Evolutionary conservation across 1,140 invertebrate genomes (phyloP).

Genomic region (Drosophila tristis): DNA sequence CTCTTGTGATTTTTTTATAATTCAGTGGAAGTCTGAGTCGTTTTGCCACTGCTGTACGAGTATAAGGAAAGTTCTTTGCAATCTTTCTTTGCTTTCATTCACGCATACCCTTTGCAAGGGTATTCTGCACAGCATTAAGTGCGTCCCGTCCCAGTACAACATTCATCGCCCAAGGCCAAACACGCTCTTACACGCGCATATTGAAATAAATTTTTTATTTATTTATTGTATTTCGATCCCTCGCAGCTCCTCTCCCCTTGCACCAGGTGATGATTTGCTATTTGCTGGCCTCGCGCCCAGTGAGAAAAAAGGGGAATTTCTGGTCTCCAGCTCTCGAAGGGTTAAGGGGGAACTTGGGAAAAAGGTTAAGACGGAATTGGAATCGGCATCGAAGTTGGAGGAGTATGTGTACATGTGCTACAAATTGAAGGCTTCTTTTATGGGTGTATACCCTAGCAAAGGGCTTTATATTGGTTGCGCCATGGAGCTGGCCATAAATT

Average conservation of each 20-base stretch:
- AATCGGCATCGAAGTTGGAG: too few relatives aligned
- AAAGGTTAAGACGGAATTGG: slow-evolving; percentile 43
- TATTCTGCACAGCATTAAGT: slow-evolving; percentile 29
- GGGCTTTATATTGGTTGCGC: neutral
- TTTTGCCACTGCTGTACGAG: too few relatives aligned
- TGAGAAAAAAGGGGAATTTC: slow-evolving; percentile 8
- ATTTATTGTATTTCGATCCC: slow-evolving; percentile 18
- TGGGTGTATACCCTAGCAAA: slow-evolving; percentile 17
- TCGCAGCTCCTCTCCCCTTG: slow-evolving; percentile 12
- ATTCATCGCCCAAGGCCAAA: slow-evolving; percentile 59
- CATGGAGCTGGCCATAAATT: neutral
- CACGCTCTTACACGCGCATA: slow-evolving; percentile 50
- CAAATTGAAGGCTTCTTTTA: slow-evolving; percentile 51
- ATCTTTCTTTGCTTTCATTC: too few relatives aligned
- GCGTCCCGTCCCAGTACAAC: slow-evolving; percentile 45
- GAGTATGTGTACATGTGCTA: slow-evolving; percentile 38
- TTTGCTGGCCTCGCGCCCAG: slow-evolving; percentile 38
- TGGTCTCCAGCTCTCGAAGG: slow-evolving; percentile 7
- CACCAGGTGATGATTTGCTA: slow-evolving; percentile 72
- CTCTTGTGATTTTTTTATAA: too few relatives aligned
- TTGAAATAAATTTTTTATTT: slow-evolving; percentile 45
- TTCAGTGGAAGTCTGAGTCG: too few relatives aligned
- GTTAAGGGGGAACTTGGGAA: slow-evolving; percentile 15
- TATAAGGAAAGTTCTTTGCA: slow-evolving; percentile 12
- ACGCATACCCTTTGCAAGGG: too few relatives aligned